Evolutionary conservation across 1,140 invertebrate genomes (phyloP), one percentile per base, ranked within the genome.

Genomic region (Hylaeus anthracinus): DNA sequence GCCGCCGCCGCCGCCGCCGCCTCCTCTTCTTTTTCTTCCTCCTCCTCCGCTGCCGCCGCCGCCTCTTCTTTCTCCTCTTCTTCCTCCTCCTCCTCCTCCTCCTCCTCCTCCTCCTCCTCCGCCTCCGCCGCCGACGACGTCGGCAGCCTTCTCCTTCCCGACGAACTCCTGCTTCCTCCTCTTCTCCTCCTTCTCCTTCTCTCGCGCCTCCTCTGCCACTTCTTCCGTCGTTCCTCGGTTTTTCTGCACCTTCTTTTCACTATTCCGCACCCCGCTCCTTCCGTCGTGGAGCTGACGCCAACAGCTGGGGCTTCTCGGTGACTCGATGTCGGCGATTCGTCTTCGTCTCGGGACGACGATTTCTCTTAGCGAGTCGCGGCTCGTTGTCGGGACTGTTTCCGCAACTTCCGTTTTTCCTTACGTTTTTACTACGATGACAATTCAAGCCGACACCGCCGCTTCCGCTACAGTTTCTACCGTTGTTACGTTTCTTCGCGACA

Each of bases 211-310:
- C 79, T 78, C 87, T 86, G 86, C 84, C 79, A 88, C 85, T 82
- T 91, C 81, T 80, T 83, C 82, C 80, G 86, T 86, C 88, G 86
- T 89, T 80, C 53, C 64, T 83, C 66, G 77, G 55, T 83, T 88
- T 85, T 79, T 79, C 79, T 85, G 71, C 70, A 65, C 75, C 60
- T 87, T 82, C 83, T 87, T 71, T 90, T 90, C 85, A 92, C 92
- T 93, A 93, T 93, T 93, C 91, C 83, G 90, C 85, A 86, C 88
- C 87, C 89, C 90, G 87, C 71, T 89, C 88, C 87, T 92, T 92
- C 89, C 92, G 89, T 88, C 92, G 90, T 88, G 90, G 89, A 77
- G 76, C 83, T 89, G 90, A 92, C 89, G 90, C 88, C 90, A 92
- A 90, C 87, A 90, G 90, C 88, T 92, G 89, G 74, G 86, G 89